These are phyloP conservation scores for Sarcophaga peregrina DNA, from an alignment of 1,140 invertebrate species.

Conservation along the genomic window DNA sequence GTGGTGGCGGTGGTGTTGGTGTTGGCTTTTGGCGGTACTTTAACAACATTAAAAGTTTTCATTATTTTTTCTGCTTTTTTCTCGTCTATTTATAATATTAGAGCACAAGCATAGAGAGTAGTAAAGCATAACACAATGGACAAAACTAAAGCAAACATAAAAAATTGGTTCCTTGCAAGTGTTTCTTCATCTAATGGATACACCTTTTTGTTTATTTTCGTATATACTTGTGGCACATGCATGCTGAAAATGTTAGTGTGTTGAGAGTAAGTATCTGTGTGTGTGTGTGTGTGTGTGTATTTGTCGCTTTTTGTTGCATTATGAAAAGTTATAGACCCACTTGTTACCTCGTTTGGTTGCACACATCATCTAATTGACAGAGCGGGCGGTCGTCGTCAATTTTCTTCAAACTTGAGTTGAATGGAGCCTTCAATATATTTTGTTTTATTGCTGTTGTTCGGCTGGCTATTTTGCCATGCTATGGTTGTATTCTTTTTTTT, in stretches of 20 bases:
- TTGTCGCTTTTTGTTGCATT: constrained; percentile 9
- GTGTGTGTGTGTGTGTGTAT: neutral
- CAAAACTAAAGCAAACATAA: neutral
- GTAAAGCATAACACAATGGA: neutral
- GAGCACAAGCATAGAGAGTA: constrained; percentile 33
- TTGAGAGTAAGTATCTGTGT: too few relatives aligned
- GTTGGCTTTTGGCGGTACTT: constrained; percentile 28
- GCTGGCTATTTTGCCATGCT: neutral
- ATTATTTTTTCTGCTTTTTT: too few relatives aligned
- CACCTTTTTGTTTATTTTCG: neutral
- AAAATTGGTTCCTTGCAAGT: constrained; percentile 34
- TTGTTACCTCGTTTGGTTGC: constrained; percentile 41
- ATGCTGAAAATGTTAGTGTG: neutral
- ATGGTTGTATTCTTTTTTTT: neutral
- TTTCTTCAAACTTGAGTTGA: constrained; percentile 38
- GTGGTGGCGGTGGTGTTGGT: constrained; percentile 15
- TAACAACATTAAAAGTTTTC: neutral
- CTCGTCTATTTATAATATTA: constrained; percentile 4
- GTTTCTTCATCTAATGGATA: constrained; percentile 38
- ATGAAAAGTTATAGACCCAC: constrained; percentile 42
- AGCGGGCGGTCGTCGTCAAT: constrained; percentile 40
- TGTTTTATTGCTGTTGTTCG: constrained; percentile 13
- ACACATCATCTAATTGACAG: constrained; percentile 42
- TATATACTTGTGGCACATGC: neutral
- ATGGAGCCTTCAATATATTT: constrained; percentile 31